Conservation (phyloP, 2,888 invertebrate genomes). For the Helobdella robusta region DNA sequence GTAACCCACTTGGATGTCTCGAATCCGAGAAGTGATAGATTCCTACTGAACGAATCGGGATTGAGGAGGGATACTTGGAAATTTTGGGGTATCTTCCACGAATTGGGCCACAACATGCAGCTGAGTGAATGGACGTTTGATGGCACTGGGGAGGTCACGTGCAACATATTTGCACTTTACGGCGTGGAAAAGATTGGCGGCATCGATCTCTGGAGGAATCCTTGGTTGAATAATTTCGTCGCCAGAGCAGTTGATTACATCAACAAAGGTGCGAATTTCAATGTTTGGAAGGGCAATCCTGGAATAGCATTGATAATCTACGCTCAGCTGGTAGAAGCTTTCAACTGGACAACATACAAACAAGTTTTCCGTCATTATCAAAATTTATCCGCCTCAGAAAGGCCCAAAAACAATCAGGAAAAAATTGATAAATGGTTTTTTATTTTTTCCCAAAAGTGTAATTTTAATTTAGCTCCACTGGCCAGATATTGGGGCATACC, state of each 20-base stretch:
- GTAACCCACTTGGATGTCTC: conserved; percentile 34
- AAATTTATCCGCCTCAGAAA: not conserved
- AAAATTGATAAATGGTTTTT: conserved; percentile 36
- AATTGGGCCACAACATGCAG: conserved; percentile 39
- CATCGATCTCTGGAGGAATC: conserved; percentile 31
- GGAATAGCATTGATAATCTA: conserved; percentile 35
- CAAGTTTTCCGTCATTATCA: conserved; percentile 30
- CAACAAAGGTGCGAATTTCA: conserved; percentile 28
- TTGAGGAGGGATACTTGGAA: conserved; percentile 27
- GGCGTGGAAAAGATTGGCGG: conserved; percentile 34
- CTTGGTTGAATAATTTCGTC: conserved; percentile 29
- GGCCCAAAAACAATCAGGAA: conserved; percentile 30
- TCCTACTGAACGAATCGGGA: conserved; percentile 29
- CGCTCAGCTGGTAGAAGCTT: conserved; percentile 35
- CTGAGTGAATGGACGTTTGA: conserved; percentile 35
- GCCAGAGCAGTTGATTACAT: conserved; percentile 29
- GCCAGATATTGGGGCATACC: conserved; percentile 37
- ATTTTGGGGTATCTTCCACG: conserved; percentile 39
- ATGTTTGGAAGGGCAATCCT: conserved; percentile 32
- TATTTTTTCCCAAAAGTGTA: conserved; percentile 31
- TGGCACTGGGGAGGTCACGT: conserved; percentile 36
- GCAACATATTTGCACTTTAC: conserved; percentile 37
- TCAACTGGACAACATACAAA: conserved; percentile 36
- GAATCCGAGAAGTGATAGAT: conserved; percentile 24
- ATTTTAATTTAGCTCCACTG: conserved; percentile 33